phyloP scores from a whole-genome alignment of 2,113 vertebrate genomes.

The Xiphophorus hellerii region DNA sequence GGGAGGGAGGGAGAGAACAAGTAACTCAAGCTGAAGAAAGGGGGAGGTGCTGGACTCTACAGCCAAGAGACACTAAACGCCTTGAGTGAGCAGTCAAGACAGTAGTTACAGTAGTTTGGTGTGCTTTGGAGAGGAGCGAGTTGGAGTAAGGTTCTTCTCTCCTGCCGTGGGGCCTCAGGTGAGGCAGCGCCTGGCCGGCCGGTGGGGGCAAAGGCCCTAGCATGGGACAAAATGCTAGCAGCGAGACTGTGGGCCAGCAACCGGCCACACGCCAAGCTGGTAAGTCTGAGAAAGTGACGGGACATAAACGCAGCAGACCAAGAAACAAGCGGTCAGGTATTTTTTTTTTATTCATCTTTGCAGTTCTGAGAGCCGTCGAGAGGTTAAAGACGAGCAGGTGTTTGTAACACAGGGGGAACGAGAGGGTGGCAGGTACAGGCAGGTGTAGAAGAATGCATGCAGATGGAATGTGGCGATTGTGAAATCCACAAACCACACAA shows the following conservation, averaged over 20 bases:
- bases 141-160: constrained; percentile 38
- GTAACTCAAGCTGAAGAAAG: constrained; percentile 79
- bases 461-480: constrained; percentile 78
- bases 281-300: constrained; percentile 48
- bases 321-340: neutral
- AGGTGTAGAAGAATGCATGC: constrained; percentile 62
- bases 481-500: constrained; percentile 58
- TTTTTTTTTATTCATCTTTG: neutral
- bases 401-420: constrained; percentile 10
- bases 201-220: constrained; percentile 47
- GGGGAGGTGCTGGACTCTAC: constrained; percentile 41
- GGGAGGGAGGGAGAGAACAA: constrained; percentile 68
- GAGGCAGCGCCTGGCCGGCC: constrained; percentile 55
- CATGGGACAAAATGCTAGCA: constrained; percentile 75
- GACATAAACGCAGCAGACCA: neutral
- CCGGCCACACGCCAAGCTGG: constrained; percentile 56
- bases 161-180: constrained; percentile 57
- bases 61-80: constrained; percentile 33
- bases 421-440: constrained; percentile 53
- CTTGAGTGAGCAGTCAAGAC: constrained; percentile 38
- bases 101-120: constrained; percentile 43
- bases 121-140: constrained; percentile 17
- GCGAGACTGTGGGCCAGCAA: constrained; percentile 66
- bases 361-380: neutral
- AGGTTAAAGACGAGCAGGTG: constrained; percentile 23